phyloP scores from a whole-genome alignment of 1,140 invertebrate genomes.

The Halesus radiatus region DNA sequence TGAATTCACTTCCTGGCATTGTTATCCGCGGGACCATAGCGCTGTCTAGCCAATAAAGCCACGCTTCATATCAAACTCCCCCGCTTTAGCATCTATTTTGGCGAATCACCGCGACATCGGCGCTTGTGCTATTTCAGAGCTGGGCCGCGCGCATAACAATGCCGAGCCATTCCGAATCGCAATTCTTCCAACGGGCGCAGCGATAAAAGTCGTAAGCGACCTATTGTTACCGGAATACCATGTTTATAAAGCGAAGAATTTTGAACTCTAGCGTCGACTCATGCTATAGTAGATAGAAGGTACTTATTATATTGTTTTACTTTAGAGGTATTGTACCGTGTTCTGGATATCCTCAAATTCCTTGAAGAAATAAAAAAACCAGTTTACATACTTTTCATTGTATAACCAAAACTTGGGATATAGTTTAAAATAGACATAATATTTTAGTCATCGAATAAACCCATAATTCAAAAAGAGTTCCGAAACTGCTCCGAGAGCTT shows the following conservation, averaged over 20 bases:
- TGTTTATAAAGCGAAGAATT: neutral
- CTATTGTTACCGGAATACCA: conserved; percentile 34
- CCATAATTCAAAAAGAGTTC: no score
- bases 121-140: conserved; percentile 17
- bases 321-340: no score
- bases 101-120: neutral
- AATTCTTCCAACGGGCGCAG: neutral
- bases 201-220: conserved; percentile 25
- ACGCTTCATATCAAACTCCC: neutral
- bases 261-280: neutral
- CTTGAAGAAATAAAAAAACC: no score
- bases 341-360: no score
- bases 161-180: conserved; percentile 28
- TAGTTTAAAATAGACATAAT: no score
- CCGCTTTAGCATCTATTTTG: conserved; percentile 8
- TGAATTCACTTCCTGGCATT: conserved; percentile 33
- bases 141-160: conserved; percentile 29
- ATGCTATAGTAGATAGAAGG: no score
- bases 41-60: conserved; percentile 29
- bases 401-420: no score
- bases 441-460: no score
- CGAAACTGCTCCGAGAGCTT: no score
- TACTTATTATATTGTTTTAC: no score
- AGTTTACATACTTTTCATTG: no score
- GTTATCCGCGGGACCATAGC: conserved; percentile 5